A percentile compares a stretch with the other conserved stretches of the same genome.
phyloP scores from a whole-genome alignment of 2,888 invertebrate genomes.

The Noctua pronuba region DNA sequence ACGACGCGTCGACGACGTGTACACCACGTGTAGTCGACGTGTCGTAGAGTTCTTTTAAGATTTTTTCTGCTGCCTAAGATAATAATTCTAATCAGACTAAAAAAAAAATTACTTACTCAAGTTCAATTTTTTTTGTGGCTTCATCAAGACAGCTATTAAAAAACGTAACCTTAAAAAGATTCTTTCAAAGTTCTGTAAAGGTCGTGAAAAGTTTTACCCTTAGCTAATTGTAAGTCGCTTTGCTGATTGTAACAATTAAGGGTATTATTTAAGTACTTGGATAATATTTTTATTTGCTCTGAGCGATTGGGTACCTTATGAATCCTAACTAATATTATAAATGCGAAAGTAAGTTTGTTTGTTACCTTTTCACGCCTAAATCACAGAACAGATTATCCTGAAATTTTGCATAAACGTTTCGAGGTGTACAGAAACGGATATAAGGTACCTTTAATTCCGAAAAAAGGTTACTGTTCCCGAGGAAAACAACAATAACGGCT shows the following conservation, averaged over 20 bases:
- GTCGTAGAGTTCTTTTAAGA: background rate
- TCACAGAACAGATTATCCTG: too few relatives aligned
- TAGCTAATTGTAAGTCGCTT: background rate
- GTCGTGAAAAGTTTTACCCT: background rate
- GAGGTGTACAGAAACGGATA: too few relatives aligned
- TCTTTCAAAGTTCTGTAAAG: slow-evolving; percentile 18
- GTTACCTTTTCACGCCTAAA: too few relatives aligned
- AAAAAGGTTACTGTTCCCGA: too few relatives aligned
- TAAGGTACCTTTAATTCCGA: too few relatives aligned
- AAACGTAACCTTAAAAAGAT: slow-evolving; percentile 8
- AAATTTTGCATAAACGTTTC: too few relatives aligned
- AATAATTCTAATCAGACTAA: background rate
- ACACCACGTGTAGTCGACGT: background rate
- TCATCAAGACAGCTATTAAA: slow-evolving; percentile 20
- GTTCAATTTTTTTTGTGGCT: too few relatives aligned
- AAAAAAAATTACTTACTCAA: too few relatives aligned
- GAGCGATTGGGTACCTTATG: slow-evolving; percentile 10
- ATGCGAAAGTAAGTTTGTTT: too few relatives aligned
- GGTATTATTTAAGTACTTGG: slow-evolving; percentile 12
- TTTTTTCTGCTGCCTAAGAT: background rate
- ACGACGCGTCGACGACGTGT: background rate
- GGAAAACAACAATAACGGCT: too few relatives aligned
- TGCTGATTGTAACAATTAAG: slow-evolving; percentile 18
- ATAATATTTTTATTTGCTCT: slow-evolving; percentile 5
- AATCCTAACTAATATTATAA: background rate